Conservation (phyloP, 2,888 invertebrate species). For the Chaetoderma sp. region DNA sequence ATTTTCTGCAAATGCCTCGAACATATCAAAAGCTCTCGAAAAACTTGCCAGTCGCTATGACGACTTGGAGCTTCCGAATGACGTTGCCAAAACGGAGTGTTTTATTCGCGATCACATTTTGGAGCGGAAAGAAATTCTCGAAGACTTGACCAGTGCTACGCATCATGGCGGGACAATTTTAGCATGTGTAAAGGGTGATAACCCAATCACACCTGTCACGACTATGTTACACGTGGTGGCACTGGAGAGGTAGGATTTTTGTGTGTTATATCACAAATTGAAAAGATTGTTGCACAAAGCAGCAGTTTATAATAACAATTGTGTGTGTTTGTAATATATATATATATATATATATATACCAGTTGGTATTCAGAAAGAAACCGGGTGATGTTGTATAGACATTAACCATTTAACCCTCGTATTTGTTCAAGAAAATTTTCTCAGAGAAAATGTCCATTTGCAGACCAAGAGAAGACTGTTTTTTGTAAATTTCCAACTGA, state of each 20-base stretch:
- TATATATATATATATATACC: too few relatives aligned
- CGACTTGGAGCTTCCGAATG: constrained; percentile 93
- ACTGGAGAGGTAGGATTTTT: constrained; percentile 81
- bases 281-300: too few relatives aligned
- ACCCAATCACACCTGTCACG: constrained; percentile 45
- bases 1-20: constrained; percentile 90
- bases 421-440: too few relatives aligned
- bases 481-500: too few relatives aligned
- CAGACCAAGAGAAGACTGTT: too few relatives aligned
- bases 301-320: too few relatives aligned
- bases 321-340: constrained; percentile 27
- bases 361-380: too few relatives aligned
- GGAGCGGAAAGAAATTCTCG: constrained; percentile 71
- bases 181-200: constrained; percentile 71
- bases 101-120: constrained; percentile 79
- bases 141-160: constrained; percentile 87
- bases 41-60: constrained; percentile 89
- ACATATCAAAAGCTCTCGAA: constrained; percentile 87
- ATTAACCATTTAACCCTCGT: too few relatives aligned
- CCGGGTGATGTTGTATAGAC: too few relatives aligned
- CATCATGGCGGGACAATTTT: constrained; percentile 90
- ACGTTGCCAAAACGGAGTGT: constrained; percentile 89
- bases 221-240: constrained; percentile 83
- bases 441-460: too few relatives aligned
- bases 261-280: not conserved